Percentiles rank a stretch among this genome's conserved stretches.
phyloP scores from a whole-genome alignment of 2,888 invertebrate species.

The Oxyteleia sp. region DNA sequence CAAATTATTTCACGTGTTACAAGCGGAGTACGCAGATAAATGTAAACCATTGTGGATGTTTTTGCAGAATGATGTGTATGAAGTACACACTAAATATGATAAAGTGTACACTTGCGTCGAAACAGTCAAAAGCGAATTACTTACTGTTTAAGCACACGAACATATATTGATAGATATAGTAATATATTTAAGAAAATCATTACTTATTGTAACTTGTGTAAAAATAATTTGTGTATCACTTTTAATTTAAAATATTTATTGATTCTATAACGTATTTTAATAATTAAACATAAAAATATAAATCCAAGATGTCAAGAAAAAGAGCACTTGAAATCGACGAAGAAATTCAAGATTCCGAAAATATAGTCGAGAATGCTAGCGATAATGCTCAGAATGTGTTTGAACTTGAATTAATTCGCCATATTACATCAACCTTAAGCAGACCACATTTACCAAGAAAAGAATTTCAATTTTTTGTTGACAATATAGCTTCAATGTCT shows the following conservation, averaged over 20 bases:
- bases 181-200: not conserved
- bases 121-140: slow-evolving; percentile 9
- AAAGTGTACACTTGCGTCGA: slow-evolving; percentile 24
- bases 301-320: too few species aligned
- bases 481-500: slow-evolving; percentile 21
- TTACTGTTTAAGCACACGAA: not conserved
- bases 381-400: too few species aligned
- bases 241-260: too few species aligned
- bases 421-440: slow-evolving; percentile 21
- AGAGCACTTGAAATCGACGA: too few species aligned
- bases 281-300: too few species aligned
- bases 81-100: not conserved
- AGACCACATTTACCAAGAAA: slow-evolving; percentile 31
- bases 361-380: too few species aligned
- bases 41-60: slow-evolving; percentile 30
- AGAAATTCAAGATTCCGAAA: too few species aligned
- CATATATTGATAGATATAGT: not conserved
- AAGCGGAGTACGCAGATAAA: slow-evolving; percentile 25
- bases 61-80: slow-evolving; percentile 14
- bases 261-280: too few species aligned
- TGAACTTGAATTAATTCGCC: too few species aligned
- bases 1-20: slow-evolving; percentile 15
- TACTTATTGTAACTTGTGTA: too few species aligned
- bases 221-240: too few species aligned
- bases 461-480: slow-evolving; percentile 26